Evolutionary conservation across 2,113 vertebrate species (phyloP), one percentile per base, ranked within the genome.

Genomic region (Oreotrochilus melanogaster): DNA sequence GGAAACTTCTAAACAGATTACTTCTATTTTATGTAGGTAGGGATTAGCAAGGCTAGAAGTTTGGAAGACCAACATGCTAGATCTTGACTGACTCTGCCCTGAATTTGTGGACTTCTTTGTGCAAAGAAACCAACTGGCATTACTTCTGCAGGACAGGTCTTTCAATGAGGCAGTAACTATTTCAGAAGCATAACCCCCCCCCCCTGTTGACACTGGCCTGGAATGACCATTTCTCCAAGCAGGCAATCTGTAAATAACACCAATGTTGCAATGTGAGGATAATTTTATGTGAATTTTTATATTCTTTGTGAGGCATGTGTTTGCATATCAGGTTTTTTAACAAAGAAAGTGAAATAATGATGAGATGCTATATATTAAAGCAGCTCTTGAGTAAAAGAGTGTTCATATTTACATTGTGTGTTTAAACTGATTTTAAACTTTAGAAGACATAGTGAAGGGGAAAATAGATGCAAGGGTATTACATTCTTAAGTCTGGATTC

Each of bases 381-480:
- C 16, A 62, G 6, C 11, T 74, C 30, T 75, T n/a, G 24, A 61
- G 14, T 86, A 19, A 65, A 37, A 42, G 72, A 54, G 24, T 9
- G 17, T 70, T 73, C 30, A 35, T 0, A 0, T 13, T 67, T 45
- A 42, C 7, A 67, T 19, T 21, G 23, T 0, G 0, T 70, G 22
- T 92, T 94, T 85, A 74, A 74, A 88, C 18, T 56, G 33, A 60
- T 35, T 75, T 84, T 18, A 71, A 62, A 56, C 58, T 51, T 33
- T 25, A 67, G 51, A 78, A 60, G 30, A 42, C 6, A 17, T 8
- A 39, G 33, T 23, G 43, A 43, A 81, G 14, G 15, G 24, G 15
- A 51, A 71, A 61, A 75, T 7, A 82, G 43, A 54, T 47, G 9
- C 16, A 33, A 27, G 22, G 28, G 11, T n/a, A 33, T 73, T 66